phyloP scores from a whole-genome alignment of 2,888 invertebrate species.

The Caenorhabditis drosophilae region DNA sequence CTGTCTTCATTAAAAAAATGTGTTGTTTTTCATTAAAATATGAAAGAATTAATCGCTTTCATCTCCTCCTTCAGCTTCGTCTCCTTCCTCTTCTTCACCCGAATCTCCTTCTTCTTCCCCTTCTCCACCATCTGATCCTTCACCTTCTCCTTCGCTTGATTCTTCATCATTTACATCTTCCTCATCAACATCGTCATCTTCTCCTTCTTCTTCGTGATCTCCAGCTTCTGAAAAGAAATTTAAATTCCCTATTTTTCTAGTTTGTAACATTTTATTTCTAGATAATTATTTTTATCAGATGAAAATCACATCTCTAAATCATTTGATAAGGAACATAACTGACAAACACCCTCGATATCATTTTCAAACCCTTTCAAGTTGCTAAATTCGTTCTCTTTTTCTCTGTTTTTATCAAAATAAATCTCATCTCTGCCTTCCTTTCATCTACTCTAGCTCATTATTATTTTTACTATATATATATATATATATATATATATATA shows the following conservation, averaged over 20 bases:
- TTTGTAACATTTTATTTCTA: too few relatives aligned
- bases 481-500: too few relatives aligned
- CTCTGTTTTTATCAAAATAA: background rate
- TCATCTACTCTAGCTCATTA: too few relatives aligned
- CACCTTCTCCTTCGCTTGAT: conserved; percentile 44
- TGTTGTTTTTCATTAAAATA: too few relatives aligned
- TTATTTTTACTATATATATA: too few relatives aligned
- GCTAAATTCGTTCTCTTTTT: too few relatives aligned
- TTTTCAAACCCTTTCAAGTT: too few relatives aligned
- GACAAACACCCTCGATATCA: too few relatives aligned
- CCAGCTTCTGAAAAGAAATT: conserved; percentile 24
- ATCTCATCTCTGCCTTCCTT: background rate
- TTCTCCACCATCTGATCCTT: conserved; percentile 44
- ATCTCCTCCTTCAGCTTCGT: conserved; percentile 35
- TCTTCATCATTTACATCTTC: conserved; percentile 54
- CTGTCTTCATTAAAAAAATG: conserved; percentile 5
- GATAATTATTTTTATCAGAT: too few relatives aligned
- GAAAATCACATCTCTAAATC: too few relatives aligned
- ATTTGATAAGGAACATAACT: too few relatives aligned
- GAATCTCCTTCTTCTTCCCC: conserved; percentile 41
- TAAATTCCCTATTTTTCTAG: background rate
- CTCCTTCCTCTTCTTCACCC: conserved; percentile 45
- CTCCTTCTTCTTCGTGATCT: conserved; percentile 40
- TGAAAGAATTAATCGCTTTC: conserved; percentile 40
- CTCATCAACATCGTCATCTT: conserved; percentile 50